These are phyloP conservation scores for Arenicola marina DNA, from an alignment of 2,888 invertebrate genomes.

Conservation along the genomic window DNA sequence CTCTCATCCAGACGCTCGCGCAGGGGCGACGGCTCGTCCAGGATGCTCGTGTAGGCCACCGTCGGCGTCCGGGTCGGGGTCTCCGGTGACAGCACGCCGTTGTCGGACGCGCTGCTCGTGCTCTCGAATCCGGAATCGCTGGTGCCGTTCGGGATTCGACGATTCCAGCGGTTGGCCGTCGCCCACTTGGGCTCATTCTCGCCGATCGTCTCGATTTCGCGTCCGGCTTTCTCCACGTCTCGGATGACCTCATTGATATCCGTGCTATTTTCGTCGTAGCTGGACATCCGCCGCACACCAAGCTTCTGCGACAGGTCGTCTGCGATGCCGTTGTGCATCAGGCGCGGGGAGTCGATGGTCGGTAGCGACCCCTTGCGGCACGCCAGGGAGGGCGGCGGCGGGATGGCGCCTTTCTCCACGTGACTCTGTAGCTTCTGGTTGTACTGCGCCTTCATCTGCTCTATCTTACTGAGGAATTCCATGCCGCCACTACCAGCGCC, in stretches of 20 bases:
- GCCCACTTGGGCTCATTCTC: background rate
- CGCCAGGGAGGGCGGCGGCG: background rate
- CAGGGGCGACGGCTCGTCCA: background rate
- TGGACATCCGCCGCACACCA: background rate
- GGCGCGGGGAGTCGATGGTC: background rate
- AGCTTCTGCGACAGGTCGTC: too few species aligned
- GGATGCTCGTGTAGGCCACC: background rate
- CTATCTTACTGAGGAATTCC: background rate
- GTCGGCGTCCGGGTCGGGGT: background rate
- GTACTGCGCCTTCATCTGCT: background rate
- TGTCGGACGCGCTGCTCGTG: background rate
- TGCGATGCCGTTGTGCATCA: background rate
- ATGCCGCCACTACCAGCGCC: background rate
- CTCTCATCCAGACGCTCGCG: slow-evolving; percentile 1
- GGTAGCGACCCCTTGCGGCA: background rate
- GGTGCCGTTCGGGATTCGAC: background rate
- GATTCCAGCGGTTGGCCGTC: background rate
- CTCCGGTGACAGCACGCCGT: background rate
- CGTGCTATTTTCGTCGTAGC: slow-evolving; percentile 15
- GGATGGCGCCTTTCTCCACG: background rate
- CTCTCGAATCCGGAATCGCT: slow-evolving; percentile 1
- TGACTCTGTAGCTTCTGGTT: too few species aligned
- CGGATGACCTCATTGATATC: slow-evolving; percentile 51
- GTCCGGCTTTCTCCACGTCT: slow-evolving; percentile 48
- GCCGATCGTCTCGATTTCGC: slow-evolving; percentile 38